phyloP scores from a whole-genome alignment of 2,888 invertebrate species.

The Marasmarcha lunaedactyla region DNA sequence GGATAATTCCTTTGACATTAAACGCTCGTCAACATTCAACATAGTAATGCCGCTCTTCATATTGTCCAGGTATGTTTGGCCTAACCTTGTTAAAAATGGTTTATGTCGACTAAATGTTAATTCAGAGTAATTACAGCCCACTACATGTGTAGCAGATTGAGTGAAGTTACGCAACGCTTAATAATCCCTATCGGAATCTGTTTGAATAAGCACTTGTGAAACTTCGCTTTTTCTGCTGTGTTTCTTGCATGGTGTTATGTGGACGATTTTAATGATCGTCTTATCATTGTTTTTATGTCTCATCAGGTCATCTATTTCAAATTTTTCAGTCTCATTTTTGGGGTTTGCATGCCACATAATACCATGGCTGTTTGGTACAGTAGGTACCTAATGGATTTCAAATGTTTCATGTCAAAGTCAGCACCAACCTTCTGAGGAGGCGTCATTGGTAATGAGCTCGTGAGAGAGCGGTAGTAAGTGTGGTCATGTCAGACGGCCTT shows the following conservation, averaged over 20 bases:
- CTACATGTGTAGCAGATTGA: not conserved
- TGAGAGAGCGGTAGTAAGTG: not conserved
- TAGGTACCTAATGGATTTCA: conserved; percentile 33
- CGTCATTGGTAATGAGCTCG: not conserved
- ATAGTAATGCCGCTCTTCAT: no score
- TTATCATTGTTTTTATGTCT: conserved; percentile 12
- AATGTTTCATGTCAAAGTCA: conserved; percentile 51
- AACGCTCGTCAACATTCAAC: not conserved
- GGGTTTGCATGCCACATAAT: conserved; percentile 62
- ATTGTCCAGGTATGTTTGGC: no score
- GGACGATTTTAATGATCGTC: conserved; percentile 36
- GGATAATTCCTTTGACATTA: conserved; percentile 23
- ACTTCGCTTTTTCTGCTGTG: not conserved
- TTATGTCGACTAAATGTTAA: no score
- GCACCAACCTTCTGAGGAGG: conserved; percentile 27
- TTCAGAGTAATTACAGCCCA: not conserved
- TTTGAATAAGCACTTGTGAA: no score
- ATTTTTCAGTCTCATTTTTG: conserved; percentile 14
- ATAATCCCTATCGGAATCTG: no score
- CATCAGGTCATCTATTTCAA: conserved; percentile 7
- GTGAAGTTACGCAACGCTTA: no score
- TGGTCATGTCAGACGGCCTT: no score
- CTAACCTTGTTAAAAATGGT: no score
- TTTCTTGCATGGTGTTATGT: conserved; percentile 64
- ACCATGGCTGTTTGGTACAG: conserved; percentile 45